Conservation (phyloP, 2,113 vertebrate species). For the Bolborhynchus lineola region DNA sequence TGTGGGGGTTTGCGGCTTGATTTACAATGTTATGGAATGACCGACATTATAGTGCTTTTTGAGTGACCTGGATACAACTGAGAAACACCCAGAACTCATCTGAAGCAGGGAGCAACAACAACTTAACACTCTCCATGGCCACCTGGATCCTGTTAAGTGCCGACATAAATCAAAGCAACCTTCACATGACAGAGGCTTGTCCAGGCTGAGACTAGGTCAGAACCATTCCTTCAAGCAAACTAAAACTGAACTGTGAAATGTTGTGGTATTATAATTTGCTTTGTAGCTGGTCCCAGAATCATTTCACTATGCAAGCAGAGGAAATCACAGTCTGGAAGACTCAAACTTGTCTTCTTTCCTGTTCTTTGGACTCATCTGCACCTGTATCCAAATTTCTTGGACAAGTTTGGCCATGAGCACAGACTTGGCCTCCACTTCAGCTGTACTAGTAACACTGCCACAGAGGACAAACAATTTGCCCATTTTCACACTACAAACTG, state of each 20-base stretch:
- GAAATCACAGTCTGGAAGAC: not conserved
- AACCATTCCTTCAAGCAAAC: not conserved
- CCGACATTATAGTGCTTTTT: not conserved
- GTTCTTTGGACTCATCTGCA: not conserved
- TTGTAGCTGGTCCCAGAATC: not conserved
- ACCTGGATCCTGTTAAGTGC: not conserved
- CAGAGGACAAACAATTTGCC: not conserved
- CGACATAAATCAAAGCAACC: constrained; percentile 6
- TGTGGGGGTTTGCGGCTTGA: not conserved
- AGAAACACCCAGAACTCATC: not conserved
- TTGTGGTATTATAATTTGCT: not conserved
- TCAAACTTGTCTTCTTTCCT: not conserved
- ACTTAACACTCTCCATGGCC: not conserved
- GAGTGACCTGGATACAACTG: not conserved
- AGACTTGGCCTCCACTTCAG: not conserved
- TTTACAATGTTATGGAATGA: not conserved
- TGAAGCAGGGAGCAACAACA: fast-evolving
- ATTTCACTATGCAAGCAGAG: not conserved
- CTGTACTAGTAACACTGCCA: not conserved
- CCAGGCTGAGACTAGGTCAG: not conserved
- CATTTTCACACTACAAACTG: not conserved
- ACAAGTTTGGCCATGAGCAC: not conserved
- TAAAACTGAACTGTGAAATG: not conserved
- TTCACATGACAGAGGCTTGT: not conserved
- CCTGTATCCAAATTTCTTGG: not conserved